A percentile compares a stretch with the other conserved stretches of the same genome.
phyloP scores from a whole-genome alignment of 2,113 vertebrate species.

The Oenanthe melanoleuca region DNA sequence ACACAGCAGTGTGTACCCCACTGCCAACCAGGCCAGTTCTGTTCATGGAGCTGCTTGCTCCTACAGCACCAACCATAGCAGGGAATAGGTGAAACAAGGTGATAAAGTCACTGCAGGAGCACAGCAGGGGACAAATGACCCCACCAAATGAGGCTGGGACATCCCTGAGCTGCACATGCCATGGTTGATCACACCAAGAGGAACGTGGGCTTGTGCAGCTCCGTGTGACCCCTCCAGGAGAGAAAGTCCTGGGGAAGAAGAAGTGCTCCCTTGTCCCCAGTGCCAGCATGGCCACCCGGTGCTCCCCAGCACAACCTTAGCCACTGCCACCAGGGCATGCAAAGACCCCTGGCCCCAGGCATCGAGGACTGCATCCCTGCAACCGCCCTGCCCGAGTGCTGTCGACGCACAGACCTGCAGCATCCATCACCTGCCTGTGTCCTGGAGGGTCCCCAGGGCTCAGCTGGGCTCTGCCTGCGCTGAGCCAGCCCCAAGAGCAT shows the following conservation, averaged over 20 bases:
- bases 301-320: not conserved
- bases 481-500: not conserved
- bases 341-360: not conserved
- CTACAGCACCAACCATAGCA: accelerated
- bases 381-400: accelerated
- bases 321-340: accelerated
- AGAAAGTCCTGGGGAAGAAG: not conserved
- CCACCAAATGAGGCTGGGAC: accelerated
- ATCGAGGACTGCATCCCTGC: not conserved
- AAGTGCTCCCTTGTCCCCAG: not conserved
- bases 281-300: accelerated
- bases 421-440: not conserved
- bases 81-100: not conserved
- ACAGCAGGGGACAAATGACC: not conserved
- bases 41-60: not conserved
- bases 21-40: not conserved
- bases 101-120: not conserved
- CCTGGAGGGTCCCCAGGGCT: accelerated
- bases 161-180: not conserved
- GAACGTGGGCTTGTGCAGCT: accelerated
- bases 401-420: not conserved
- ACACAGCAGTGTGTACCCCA: no score
- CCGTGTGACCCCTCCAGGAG: accelerated
- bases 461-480: not conserved
- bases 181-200: accelerated